Percentiles rank a stretch among this genome's conserved stretches.
These are phyloP conservation scores for Eupsilia transversa DNA, from an alignment of 2,888 invertebrate genomes.

Conservation along the genomic window DNA sequence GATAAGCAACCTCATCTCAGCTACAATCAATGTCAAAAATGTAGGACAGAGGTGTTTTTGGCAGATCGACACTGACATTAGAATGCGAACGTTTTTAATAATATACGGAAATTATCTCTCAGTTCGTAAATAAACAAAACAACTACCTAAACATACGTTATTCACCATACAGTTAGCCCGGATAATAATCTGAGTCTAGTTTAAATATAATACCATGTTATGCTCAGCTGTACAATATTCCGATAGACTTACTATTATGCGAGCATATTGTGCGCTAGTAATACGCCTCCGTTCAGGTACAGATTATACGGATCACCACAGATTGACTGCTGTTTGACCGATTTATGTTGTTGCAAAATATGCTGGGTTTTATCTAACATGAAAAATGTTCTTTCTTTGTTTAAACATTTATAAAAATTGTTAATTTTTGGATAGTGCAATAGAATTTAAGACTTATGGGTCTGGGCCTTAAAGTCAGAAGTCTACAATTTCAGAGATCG, in stretches of 20 bases:
- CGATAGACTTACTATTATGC: slow-evolving; percentile 20
- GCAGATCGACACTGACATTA: not conserved
- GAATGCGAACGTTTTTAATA: not conserved
- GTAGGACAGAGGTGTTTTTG: not conserved
- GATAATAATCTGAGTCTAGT: slow-evolving; percentile 28
- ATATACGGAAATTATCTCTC: too few species aligned
- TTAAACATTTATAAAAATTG: not conserved
- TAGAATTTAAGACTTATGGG: not conserved
- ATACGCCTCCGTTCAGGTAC: slow-evolving; percentile 24
- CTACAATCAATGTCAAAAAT: not conserved
- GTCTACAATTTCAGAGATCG: not conserved
- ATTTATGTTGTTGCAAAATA: slow-evolving; percentile 19
- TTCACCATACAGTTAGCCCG: not conserved
- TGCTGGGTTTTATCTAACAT: not conserved
- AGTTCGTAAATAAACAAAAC: not conserved
- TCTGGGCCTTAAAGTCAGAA: too few species aligned
- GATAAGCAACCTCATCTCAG: not conserved
- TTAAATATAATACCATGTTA: slow-evolving; percentile 27
- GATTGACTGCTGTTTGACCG: slow-evolving; percentile 37
- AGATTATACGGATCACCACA: slow-evolving; percentile 56
- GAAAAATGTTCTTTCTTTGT: not conserved
- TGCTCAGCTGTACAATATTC: slow-evolving; percentile 49
- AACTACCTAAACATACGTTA: too few species aligned
- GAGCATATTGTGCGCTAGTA: slow-evolving; percentile 50
- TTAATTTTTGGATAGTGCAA: not conserved